Base-by-base conservation (phyloP, 2,888 invertebrate genomes). In the Drosophila flavopinicola region DNA sequence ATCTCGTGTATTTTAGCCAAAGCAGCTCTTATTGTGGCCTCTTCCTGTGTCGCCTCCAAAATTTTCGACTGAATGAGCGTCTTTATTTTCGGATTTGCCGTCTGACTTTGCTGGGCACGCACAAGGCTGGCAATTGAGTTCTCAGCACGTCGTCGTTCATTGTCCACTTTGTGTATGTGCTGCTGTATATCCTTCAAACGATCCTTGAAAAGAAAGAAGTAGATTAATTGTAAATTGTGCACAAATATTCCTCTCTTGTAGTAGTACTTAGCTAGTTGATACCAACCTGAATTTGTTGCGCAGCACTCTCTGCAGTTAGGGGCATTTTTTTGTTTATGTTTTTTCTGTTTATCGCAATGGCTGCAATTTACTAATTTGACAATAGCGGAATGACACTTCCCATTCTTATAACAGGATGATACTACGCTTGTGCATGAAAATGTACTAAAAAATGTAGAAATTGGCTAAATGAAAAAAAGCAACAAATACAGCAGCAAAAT, bases 1-100 rank as follows among this genome's bases (percentile, higher is more conserved):
- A 98, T 97, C 90, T 98, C 98, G 83, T 96, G 95, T 49, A 99
- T 97, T 88, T 96, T 95, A 17, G 95, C 94, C 24, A 98, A 91
- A 0, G 97, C 96, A 67, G 95, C 94, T 6, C 97, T 93, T 9
- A 98, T 92, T 0, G 96, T 91, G 64, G 95, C 94, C 84, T 98
- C 96, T 89, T 98, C 98, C 78, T 95, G 94, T 66, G 95, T 94
- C 0, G 97, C 95, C 85, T 98, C 97, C 30, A 94, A 92, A 56
- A 97, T 92, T 0, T 96, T 96, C 10, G 94, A 93, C 89, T 95
- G 96, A 86, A 97, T 96, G 23, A 97, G 91, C 27, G 92, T 93
- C 90, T 96, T 96, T 57, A 98, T 89, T 91, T 97, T 97, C 89
- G 94, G 93, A 91, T 94, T 92, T 56, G 92, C 92, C 57, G 92